Evolutionary conservation across 2,888 invertebrate genomes (phyloP).

Genomic region (Nomada fucata): DNA sequence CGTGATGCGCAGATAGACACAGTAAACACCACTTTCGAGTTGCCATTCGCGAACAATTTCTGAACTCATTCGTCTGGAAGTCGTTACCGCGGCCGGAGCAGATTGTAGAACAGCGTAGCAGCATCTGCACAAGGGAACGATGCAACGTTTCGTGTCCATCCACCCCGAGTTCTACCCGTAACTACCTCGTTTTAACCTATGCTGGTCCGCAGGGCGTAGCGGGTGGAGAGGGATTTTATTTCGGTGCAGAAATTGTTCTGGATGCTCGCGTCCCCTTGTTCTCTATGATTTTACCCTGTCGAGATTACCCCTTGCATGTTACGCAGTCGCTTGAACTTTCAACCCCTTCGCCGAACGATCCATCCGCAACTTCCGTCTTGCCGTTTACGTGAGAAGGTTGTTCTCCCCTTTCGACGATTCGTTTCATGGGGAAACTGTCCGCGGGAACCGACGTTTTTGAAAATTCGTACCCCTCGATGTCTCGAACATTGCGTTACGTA

Average conservation of each 20-base stretch:
- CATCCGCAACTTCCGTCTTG: slow-evolving; percentile 14
- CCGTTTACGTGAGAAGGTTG: neutral
- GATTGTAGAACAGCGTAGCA: slow-evolving; percentile 13
- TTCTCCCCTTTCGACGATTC: too few species aligned
- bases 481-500: neutral
- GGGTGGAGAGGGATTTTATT: slow-evolving; percentile 20
- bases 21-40: slow-evolving; percentile 21
- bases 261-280: slow-evolving; percentile 24
- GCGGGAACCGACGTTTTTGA: too few species aligned
- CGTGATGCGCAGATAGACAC: slow-evolving; percentile 1
- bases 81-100: slow-evolving; percentile 3
- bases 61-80: slow-evolving; percentile 10
- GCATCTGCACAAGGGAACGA: slow-evolving; percentile 24
- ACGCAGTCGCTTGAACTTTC: slow-evolving; percentile 36
- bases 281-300: slow-evolving; percentile 19
- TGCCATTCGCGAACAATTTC: slow-evolving; percentile 24
- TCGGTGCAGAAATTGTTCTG: slow-evolving; percentile 47
- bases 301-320: slow-evolving; percentile 27
- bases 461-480: too few species aligned
- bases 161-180: slow-evolving; percentile 53
- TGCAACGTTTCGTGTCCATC: slow-evolving; percentile 40
- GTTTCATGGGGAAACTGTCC: too few species aligned
- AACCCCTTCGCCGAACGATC: slow-evolving; percentile 17
- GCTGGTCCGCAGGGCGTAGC: neutral
- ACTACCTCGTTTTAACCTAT: slow-evolving; percentile 58